A percentile compares a stretch with the other conserved stretches of the same genome.
Evolutionary conservation across 1,140 invertebrate species (phyloP).

Genomic region (Drosophila sproati): DNA sequence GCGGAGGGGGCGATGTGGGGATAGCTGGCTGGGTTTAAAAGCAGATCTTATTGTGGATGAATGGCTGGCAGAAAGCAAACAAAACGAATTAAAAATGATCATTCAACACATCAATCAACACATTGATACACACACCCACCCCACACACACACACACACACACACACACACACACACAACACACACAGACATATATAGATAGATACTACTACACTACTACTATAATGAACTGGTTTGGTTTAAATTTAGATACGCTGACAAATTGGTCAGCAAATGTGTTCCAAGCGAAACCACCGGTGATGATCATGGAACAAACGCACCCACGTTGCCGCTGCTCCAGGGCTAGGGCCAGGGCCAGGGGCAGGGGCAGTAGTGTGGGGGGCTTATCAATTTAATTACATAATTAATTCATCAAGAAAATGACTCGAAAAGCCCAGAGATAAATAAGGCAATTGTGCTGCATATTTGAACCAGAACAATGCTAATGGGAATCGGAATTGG

Average conservation of each 20-base stretch:
- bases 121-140: slow-evolving; percentile 44
- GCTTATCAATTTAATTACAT: slow-evolving; percentile 50
- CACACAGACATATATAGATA: slow-evolving; percentile 3
- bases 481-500: background rate
- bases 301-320: background rate
- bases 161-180: slow-evolving; percentile 4
- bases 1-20: too few species aligned
- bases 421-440: background rate
- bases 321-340: background rate
- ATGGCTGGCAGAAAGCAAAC: slow-evolving; percentile 44
- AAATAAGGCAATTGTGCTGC: slow-evolving; percentile 3
- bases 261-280: slow-evolving; percentile 41
- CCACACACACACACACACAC: slow-evolving; percentile 17
- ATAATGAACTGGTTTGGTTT: slow-evolving; percentile 31
- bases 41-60: slow-evolving; percentile 13
- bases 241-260: slow-evolving; percentile 37
- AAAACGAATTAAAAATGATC: slow-evolving; percentile 78
- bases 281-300: slow-evolving; percentile 23
- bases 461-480: background rate
- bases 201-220: too few species aligned
- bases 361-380: background rate
- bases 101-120: slow-evolving; percentile 79
- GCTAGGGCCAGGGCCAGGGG: background rate
- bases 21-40: background rate
- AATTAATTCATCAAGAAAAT: slow-evolving; percentile 45